A percentile compares a stretch with the other conserved stretches of the same genome.
Evolutionary conservation across 1,140 invertebrate genomes (phyloP).

Genomic region (Anthonomus grandis): DNA sequence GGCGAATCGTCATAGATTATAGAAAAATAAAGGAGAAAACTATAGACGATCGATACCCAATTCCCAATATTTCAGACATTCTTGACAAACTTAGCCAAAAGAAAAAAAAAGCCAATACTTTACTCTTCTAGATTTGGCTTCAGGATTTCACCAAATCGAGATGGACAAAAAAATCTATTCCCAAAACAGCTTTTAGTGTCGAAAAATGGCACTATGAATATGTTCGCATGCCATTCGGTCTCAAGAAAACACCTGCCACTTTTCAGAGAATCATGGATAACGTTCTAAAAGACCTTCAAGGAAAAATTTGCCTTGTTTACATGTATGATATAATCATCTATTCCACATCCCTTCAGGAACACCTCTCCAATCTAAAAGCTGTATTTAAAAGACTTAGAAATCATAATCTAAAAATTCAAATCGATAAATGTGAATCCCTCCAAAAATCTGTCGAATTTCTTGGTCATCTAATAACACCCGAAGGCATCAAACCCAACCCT

Average conservation of each 20-base stretch:
- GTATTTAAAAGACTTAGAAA: neutral
- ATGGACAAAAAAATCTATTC: constrained; percentile 4
- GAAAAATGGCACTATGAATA: constrained; percentile 37
- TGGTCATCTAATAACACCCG: constrained; percentile 40
- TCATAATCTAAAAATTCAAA: neutral
- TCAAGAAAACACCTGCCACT: constrained; percentile 42
- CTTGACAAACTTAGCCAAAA: constrained; percentile 19
- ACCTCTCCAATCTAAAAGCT: neutral
- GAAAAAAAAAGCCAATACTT: constrained; percentile 8
- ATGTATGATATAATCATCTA: constrained; percentile 25
- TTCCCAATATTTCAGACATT: constrained; percentile 18
- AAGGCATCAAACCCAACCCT: constrained; percentile 46
- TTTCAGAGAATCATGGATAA: constrained; percentile 42
- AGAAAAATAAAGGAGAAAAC: constrained; percentile 31
- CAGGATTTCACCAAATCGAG: constrained; percentile 17
- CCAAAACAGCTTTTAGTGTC: constrained; percentile 14
- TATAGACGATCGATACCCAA: constrained; percentile 19
- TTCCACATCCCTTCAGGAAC: constrained; percentile 6
- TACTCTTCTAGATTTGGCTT: constrained; percentile 16
- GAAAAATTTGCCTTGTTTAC: constrained; percentile 16
- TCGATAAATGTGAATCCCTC: too few species aligned
- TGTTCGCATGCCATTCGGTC: constrained; percentile 47
- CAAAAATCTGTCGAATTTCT: constrained; percentile 5
- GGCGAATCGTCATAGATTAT: constrained; percentile 30
- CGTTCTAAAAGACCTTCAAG: constrained; percentile 16